Evolutionary conservation across 2,888 invertebrate species (phyloP).

Genomic region (Drosophila nigricruria): DNA sequence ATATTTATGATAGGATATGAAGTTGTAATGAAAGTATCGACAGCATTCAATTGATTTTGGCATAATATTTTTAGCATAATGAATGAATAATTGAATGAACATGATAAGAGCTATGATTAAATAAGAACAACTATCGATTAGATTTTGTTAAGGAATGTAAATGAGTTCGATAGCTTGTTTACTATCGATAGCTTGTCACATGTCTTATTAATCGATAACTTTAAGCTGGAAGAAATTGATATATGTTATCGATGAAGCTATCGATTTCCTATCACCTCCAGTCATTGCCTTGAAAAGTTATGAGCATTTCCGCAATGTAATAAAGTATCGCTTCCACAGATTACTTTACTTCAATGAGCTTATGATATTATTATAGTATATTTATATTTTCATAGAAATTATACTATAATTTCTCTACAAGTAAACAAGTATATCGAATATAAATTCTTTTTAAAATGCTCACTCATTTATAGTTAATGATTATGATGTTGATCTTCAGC

Average conservation of each 20-base stretch:
- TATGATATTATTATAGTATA: background rate
- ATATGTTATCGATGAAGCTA: too few species aligned
- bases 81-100: background rate
- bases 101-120: background rate
- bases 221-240: too few species aligned
- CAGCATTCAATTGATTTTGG: background rate
- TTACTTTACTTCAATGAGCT: background rate
- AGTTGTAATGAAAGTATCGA: too few species aligned
- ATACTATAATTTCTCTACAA: background rate
- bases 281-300: too few species aligned
- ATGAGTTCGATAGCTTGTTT: too few species aligned
- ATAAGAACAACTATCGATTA: background rate
- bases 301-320: too few species aligned
- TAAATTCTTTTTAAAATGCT: background rate
- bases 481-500: constrained; percentile 15
- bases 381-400: background rate
- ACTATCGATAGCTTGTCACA: too few species aligned
- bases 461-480: constrained; percentile 8
- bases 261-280: too few species aligned
- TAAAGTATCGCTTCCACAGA: background rate
- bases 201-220: too few species aligned
- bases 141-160: too few species aligned
- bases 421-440: too few species aligned
- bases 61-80: background rate
- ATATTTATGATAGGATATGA: too few species aligned